Evolutionary conservation across 2,113 vertebrate species (phyloP).

Genomic region (Raphicerus campestris): DNA sequence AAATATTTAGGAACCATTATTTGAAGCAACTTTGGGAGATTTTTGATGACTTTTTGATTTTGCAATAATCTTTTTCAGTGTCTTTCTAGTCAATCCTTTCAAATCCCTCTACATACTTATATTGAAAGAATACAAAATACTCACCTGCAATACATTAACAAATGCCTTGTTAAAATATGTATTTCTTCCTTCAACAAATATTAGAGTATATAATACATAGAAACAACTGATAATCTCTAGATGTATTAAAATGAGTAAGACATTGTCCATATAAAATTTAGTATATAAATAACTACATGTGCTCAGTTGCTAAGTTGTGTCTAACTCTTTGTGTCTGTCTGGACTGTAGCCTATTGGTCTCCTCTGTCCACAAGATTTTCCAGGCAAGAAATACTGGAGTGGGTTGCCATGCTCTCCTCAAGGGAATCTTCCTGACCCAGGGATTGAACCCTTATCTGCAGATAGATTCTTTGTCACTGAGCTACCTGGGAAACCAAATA

Average conservation of each 20-base stretch:
- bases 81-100: not conserved
- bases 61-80: not conserved
- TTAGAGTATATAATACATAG: not conserved
- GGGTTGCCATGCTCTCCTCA: not conserved
- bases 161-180: not conserved
- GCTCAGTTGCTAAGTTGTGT: not conserved
- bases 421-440: not conserved
- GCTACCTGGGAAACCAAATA: not conserved
- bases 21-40: not conserved
- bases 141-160: not conserved
- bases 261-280: not conserved
- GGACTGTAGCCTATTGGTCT: not conserved
- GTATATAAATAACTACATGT: not conserved
- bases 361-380: not conserved
- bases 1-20: not conserved
- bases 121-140: not conserved
- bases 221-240: not conserved
- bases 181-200: conserved; percentile 4
- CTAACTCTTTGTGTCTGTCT: not conserved
- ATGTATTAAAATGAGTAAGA: not conserved
- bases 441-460: not conserved
- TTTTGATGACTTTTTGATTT: not conserved
- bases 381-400: not conserved
- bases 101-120: not conserved
- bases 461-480: not conserved